phyloP scores from a whole-genome alignment of 2,888 invertebrate genomes.

The Amblyjoppa proteus region DNA sequence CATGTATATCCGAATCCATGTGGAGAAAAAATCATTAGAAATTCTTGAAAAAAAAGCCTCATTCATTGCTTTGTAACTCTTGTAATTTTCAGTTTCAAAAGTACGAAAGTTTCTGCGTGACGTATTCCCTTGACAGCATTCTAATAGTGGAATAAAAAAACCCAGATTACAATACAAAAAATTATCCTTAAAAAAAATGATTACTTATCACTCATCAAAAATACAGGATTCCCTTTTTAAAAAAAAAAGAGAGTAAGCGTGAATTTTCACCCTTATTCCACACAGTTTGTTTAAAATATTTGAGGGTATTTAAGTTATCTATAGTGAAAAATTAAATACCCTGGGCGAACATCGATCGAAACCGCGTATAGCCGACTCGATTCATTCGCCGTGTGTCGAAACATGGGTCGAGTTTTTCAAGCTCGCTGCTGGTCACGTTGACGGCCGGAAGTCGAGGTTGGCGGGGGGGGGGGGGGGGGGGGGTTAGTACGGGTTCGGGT shows the following conservation, averaged over 20 bases:
- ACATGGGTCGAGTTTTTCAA: neutral
- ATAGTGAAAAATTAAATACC: neutral
- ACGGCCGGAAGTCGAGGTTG: constrained; percentile 2
- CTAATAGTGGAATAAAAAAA: neutral
- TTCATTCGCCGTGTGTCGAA: constrained; percentile 15
- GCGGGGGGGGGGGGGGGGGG: neutral
- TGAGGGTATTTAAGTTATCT: neutral
- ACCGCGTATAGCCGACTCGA: neutral
- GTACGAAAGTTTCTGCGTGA: too few relatives aligned
- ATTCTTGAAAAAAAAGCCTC: too few relatives aligned
- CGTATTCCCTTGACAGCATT: neutral
- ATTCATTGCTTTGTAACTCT: too few relatives aligned
- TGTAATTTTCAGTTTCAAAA: too few relatives aligned
- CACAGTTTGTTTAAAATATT: neutral
- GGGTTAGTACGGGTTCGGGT: neutral
- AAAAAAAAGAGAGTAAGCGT: neutral
- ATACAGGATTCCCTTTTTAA: neutral
- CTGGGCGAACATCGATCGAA: constrained; percentile 7
- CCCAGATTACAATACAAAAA: neutral
- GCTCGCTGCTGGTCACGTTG: constrained; percentile 3
- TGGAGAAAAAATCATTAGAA: too few relatives aligned
- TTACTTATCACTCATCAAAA: neutral
- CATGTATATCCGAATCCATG: too few relatives aligned
- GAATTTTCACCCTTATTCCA: neutral
- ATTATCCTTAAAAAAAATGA: neutral